phyloP scores from a whole-genome alignment of 2,888 invertebrate species.

The Dryocosmus kuriphilus region DNA sequence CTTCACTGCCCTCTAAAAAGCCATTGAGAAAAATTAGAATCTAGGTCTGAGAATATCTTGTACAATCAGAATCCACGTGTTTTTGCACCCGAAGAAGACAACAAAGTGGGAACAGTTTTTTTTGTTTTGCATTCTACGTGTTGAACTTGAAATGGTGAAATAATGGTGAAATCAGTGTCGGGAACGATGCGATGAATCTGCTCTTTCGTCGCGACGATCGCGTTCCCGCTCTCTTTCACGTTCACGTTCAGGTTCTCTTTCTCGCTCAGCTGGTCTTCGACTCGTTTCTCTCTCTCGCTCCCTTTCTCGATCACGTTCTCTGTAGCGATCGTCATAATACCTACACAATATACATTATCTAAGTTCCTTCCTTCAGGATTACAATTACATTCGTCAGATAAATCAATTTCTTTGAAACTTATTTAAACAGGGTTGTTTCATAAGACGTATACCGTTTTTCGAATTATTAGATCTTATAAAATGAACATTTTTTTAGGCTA shows the following conservation, averaged over 20 bases:
- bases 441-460: no score
- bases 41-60: conserved; percentile 19
- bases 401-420: neutral
- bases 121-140: conserved; percentile 3
- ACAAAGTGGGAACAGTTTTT: conserved; percentile 5
- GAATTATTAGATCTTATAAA: no score
- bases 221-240: conserved; percentile 83
- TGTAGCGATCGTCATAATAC: conserved; percentile 94
- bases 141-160: conserved; percentile 23
- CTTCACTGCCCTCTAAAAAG: conserved; percentile 16
- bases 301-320: conserved; percentile 81
- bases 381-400: conserved; percentile 44
- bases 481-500: no score
- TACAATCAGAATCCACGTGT: conserved; percentile 23
- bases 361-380: neutral
- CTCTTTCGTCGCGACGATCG: conserved; percentile 82
- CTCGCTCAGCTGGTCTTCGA: conserved; percentile 76
- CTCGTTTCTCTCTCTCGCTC: conserved; percentile 82
- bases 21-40: conserved; percentile 22
- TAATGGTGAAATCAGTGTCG: conserved; percentile 80
- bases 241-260: conserved; percentile 83
- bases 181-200: conserved; percentile 82
- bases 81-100: conserved; percentile 6
- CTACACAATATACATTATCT: conserved; percentile 76
- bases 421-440: no score